Percentiles rank a stretch among this genome's conserved stretches.
Evolutionary conservation across 1,140 invertebrate genomes (phyloP).

Genomic region (Diabrotica virgifera): DNA sequence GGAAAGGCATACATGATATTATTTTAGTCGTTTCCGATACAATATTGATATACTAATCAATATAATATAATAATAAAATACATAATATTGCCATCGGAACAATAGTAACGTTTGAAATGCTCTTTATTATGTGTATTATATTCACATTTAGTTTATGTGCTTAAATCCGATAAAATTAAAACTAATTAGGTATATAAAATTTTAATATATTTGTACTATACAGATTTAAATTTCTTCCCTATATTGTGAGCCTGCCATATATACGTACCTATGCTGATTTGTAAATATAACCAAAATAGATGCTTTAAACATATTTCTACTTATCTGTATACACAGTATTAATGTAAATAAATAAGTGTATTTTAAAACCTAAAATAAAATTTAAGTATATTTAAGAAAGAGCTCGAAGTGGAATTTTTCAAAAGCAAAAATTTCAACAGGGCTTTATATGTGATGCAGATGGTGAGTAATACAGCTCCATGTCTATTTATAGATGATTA

Average conservation of each 20-base stretch:
- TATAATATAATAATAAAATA: no score
- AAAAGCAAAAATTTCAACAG: slow-evolving; percentile 19
- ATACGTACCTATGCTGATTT: slow-evolving; percentile 37
- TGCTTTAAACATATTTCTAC: slow-evolving; percentile 38
- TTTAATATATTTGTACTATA: slow-evolving; percentile 8
- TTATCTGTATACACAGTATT: slow-evolving; percentile 36
- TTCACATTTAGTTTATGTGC: no score
- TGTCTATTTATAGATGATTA: slow-evolving; percentile 39
- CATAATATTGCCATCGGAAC: no score
- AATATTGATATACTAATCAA: no score
- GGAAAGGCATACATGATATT: no score
- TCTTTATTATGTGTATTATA: no score
- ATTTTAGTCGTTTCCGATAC: no score
- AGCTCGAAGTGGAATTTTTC: slow-evolving; percentile 21
- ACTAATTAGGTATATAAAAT: no score
- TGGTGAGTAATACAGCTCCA: slow-evolving; percentile 30
- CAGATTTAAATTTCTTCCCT: slow-evolving; percentile 12
- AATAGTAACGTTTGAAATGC: no score
- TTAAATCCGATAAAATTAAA: no score
- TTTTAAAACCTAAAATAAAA: slow-evolving; percentile 23
- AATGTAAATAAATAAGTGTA: slow-evolving; percentile 41
- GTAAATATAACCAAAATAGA: slow-evolving; percentile 34
- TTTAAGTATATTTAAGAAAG: slow-evolving; percentile 12
- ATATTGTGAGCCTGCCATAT: slow-evolving; percentile 36
- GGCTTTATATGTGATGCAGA: slow-evolving; percentile 31